Conservation (phyloP, 2,888 invertebrate species). For the Lepetodrilus schrolli region DNA sequence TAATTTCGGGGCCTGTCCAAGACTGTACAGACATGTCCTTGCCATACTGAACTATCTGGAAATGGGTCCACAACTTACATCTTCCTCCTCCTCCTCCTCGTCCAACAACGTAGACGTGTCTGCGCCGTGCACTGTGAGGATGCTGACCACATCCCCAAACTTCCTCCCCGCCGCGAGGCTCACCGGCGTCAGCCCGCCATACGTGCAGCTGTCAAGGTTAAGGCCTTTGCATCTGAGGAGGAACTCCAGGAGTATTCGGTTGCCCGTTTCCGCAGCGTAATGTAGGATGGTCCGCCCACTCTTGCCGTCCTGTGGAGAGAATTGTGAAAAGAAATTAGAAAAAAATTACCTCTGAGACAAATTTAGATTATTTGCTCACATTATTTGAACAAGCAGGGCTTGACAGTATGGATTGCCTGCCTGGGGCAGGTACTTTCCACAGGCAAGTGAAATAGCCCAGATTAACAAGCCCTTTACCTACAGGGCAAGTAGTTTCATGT, state of each 20-base stretch:
- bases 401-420: not conserved
- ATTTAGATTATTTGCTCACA: no score
- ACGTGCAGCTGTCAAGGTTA: constrained; percentile 53
- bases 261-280: constrained; percentile 59
- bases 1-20: no score
- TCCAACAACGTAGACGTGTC: not conserved
- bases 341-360: no score
- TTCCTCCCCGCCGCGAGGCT: constrained; percentile 55
- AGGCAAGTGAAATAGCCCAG: no score
- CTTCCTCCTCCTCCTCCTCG: not conserved
- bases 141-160: constrained; percentile 40
- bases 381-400: not conserved
- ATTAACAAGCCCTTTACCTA: no score
- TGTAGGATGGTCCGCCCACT: constrained; percentile 60
- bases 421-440: no score
- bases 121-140: not conserved
- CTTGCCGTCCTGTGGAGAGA: constrained; percentile 55
- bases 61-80: constrained; percentile 11
- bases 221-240: constrained; percentile 41
- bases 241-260: constrained; percentile 42
- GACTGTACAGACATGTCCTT: no score
- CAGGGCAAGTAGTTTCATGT: no score
- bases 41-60: no score
- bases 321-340: no score
- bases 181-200: constrained; percentile 53